These are phyloP conservation scores for Neomorphus geoffroyi DNA, from an alignment of 2,797 vertebrate genomes.

Conservation along the genomic window DNA sequence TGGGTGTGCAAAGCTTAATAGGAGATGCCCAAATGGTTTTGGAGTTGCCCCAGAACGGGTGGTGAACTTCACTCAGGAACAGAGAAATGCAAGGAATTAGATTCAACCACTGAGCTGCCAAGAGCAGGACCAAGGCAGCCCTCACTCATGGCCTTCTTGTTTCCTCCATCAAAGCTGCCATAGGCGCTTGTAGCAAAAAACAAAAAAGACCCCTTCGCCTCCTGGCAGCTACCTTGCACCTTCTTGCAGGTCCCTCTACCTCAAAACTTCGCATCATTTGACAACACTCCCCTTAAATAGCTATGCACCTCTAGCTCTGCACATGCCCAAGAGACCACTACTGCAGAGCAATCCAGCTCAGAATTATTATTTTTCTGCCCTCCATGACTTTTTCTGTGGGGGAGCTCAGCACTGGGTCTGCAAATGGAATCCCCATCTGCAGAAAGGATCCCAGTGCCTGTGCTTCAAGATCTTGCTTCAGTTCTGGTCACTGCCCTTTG, in stretches of 20 bases:
- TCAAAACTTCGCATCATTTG: background rate
- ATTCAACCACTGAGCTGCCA: background rate
- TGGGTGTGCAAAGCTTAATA: background rate
- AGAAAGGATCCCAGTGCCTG: background rate
- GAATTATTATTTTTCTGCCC: background rate
- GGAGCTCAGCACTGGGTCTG: rapidly evolving
- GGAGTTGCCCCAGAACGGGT: background rate
- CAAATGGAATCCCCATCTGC: background rate
- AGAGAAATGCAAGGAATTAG: background rate
- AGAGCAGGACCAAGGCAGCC: background rate
- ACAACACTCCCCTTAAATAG: background rate
- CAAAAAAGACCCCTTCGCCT: background rate
- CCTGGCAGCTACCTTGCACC: background rate
- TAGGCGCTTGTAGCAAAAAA: background rate
- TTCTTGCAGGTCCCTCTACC: no score
- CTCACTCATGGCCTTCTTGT: background rate
- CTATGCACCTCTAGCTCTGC: background rate
- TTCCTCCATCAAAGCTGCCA: background rate
- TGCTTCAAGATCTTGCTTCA: background rate
- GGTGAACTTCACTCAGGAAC: background rate
- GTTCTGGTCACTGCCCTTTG: background rate
- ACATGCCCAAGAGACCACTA: background rate
- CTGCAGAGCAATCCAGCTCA: background rate
- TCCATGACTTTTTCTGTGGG: background rate
- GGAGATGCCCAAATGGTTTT: background rate